Evolutionary conservation across 2,888 invertebrate species (phyloP), one percentile per base, ranked within the genome.

Genomic region (Dromius quadrimaculatus): DNA sequence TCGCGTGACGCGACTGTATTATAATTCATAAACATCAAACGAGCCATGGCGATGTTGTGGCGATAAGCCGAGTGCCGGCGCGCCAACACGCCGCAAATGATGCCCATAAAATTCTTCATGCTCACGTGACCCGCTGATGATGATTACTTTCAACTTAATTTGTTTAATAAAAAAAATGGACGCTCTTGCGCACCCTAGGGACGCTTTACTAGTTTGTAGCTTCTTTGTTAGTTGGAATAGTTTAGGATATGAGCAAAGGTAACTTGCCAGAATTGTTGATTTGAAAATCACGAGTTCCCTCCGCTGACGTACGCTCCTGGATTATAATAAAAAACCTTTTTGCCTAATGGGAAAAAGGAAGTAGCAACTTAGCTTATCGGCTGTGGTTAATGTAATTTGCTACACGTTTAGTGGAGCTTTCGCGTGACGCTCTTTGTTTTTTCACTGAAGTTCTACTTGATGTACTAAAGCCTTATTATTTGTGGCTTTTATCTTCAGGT

Each of bases 401-500:
- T 81, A 81, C 81, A 81, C 81, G 80, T 81, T 81, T 81, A 81
- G 81, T 81, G 78, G 78, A 50, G 79, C 77, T 80, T 80, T 82
- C 78, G 82, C 82, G 81, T 82, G 82, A 81, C 82, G 80, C 75
- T 72, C 73, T 75, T 77, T 80, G 79, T 62, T 76, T 79, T 61
- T 62, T 64, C 23, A 64, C 78, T 77, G 78, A 79, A 76, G 76
- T 75, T 74, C 69, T 63, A 69, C 72, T 73, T 75, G 63, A 63
- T 64, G 64, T 47, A 47, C 34, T 64, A 64, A 64, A 75, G 79
- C 77, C 80, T 81, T 81, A 80, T 81, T 81, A 81, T 81, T 79
- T 78, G 77, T 77, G 77, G 77, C 81, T 81, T 82, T 81, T 81
- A 81, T 81, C 80, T 81, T 79, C 76, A 23, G 57, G 28, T 68